Percentiles rank a stretch among this genome's conserved stretches.
Evolutionary conservation across 2,113 vertebrate genomes (phyloP).

Genomic region (Rhynchomys soricoides): DNA sequence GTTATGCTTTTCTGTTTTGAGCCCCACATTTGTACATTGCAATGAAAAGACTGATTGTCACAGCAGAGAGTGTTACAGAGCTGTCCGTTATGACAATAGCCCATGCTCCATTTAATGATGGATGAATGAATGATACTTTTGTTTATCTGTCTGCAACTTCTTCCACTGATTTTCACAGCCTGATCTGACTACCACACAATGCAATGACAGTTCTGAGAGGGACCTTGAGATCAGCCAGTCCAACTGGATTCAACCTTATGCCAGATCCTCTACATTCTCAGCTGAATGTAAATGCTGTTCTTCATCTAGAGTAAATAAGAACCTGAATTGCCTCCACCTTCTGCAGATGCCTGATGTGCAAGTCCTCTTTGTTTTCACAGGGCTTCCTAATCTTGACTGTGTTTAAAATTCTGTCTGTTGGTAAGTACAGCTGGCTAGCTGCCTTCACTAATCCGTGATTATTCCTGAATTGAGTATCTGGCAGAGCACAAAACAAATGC

Average conservation of each 20-base stretch:
- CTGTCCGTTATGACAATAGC: neutral
- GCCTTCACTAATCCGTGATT: slow-evolving; percentile 83
- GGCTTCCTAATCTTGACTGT: slow-evolving; percentile 72
- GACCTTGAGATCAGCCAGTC: slow-evolving; percentile 80
- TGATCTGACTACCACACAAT: slow-evolving; percentile 72
- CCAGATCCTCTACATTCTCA: slow-evolving; percentile 71
- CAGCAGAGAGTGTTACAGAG: neutral
- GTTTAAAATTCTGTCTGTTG: slow-evolving; percentile 75
- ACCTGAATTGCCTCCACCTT: slow-evolving; percentile 58
- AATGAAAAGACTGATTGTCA: neutral
- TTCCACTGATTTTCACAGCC: slow-evolving; percentile 77
- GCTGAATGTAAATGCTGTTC: neutral
- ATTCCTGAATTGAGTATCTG: slow-evolving; percentile 80
- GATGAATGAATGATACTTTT: slow-evolving; percentile 43
- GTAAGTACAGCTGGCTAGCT: slow-evolving; percentile 70
- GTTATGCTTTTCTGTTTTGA: neutral
- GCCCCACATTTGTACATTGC: neutral
- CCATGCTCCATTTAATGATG: neutral
- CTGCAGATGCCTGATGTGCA: slow-evolving; percentile 49
- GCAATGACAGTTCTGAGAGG: slow-evolving; percentile 73
- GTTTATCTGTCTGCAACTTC: slow-evolving; percentile 76
- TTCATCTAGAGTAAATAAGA: slow-evolving; percentile 2
- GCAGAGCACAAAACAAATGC: slow-evolving; percentile 81
- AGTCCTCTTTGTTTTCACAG: slow-evolving; percentile 47
- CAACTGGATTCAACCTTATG: slow-evolving; percentile 65